Evolutionary conservation across 1,140 invertebrate species (phyloP), one percentile per base, ranked within the genome.

Genomic region (Drosophila subobscura): DNA sequence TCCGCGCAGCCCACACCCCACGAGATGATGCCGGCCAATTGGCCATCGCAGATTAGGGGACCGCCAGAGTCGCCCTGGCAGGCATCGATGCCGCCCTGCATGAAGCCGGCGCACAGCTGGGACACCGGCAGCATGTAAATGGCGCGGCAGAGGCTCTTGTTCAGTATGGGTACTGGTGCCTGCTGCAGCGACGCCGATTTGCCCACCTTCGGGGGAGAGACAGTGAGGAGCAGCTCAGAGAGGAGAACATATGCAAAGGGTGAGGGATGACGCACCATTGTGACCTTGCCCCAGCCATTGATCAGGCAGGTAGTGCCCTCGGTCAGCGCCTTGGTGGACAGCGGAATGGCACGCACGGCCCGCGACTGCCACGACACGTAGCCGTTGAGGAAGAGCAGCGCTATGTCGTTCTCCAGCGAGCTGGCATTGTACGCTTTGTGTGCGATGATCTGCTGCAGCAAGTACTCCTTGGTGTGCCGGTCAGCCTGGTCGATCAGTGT

Each of bases 1-100:
- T 92, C 77, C 3, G 93, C 95, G 79, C 96, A 96, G 5, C 93
- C 93, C 42, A 93, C 92, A 37, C 95, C 95, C 95, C 95, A 96
- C 6, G 95, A 95, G 0, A 94, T 93, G 7, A 96, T 91, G 5
- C 96, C 96, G 27, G 93, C 93, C 47, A 96, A 91, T 40, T 91
- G 84, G 1, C 89, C 92, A 14, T 89, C 64, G 70, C 92, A 92
- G 10, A 93, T 77, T 51, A 95, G 72, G 2, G 94, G 93, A 2
- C 94, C 94, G 2, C 94, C 94, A 23, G 93, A 94, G 77, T 94
- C 94, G 68, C 91, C 74, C 5, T 41, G 42, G n/a, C 89, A 91
- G 16, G 74, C 56, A 61, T 90, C 88, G n/a, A 78, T 77, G 5
- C 70, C 75, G 22, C 79, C 80, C 22, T 63, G 55, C 14, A 84